Evolutionary conservation across 2,888 invertebrate genomes (phyloP).

Genomic region (Tenthredo mesomela): DNA sequence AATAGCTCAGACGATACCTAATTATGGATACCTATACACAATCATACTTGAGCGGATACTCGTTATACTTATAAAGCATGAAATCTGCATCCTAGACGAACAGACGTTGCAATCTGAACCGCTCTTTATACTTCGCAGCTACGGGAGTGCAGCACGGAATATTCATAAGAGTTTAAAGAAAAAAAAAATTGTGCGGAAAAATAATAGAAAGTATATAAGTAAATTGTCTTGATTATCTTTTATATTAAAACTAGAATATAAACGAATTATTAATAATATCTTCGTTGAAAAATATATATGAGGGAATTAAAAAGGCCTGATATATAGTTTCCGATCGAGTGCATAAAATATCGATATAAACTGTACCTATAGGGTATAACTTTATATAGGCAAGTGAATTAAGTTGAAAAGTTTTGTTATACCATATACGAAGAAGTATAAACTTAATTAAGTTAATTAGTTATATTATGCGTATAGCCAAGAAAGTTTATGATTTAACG

Average conservation of each 20-base stretch:
- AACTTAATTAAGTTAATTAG: conserved; percentile 19
- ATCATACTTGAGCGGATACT: neutral
- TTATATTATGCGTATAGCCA: too few species aligned
- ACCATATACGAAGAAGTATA: neutral
- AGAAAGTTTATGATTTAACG: conserved; percentile 20
- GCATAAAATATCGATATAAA: too few species aligned
- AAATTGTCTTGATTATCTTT: too few species aligned
- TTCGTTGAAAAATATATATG: too few species aligned
- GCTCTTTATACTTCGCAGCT: neutral
- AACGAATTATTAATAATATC: too few species aligned
- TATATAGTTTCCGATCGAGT: neutral
- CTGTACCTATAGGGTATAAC: too few species aligned
- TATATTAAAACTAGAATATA: too few species aligned
- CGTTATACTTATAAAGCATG: neutral
- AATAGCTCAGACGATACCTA: neutral
- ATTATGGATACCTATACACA: neutral
- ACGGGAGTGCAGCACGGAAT: neutral
- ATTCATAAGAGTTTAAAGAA: too few species aligned
- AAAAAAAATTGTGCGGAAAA: too few species aligned
- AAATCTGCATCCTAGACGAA: neutral
- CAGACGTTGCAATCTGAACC: neutral
- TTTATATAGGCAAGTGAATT: too few species aligned
- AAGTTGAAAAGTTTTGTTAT: neutral
- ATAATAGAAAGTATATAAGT: too few species aligned
- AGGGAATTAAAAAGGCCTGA: neutral